Percentiles rank a stretch among this genome's conserved stretches.
Conservation (phyloP, 2,113 vertebrate genomes). For the Dicerorhinus sumatrensis region DNA sequence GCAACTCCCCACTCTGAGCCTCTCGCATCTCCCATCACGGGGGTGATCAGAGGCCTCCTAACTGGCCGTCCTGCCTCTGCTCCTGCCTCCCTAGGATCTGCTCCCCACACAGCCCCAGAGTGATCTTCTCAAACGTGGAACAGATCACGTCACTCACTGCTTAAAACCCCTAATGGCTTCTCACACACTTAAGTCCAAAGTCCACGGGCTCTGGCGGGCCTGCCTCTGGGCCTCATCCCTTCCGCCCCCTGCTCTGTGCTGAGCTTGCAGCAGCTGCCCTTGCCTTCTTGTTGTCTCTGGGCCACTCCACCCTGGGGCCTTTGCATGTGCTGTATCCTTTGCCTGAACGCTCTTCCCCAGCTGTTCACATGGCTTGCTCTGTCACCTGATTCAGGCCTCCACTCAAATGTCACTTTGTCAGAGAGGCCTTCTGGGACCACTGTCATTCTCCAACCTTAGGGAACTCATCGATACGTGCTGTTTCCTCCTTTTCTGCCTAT, state of each 20-base stretch:
- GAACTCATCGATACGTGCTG: rapidly evolving
- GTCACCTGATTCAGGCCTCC: background rate
- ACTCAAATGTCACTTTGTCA: background rate
- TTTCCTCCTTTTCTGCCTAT: background rate
- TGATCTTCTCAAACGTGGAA: background rate
- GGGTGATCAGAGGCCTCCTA: background rate
- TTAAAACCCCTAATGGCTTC: background rate
- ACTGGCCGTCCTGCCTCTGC: background rate
- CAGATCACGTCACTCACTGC: background rate
- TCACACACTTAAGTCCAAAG: background rate
- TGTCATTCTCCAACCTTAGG: background rate
- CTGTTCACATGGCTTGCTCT: background rate
- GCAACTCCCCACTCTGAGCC: background rate
- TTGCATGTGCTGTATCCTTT: background rate
- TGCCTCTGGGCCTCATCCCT: background rate
- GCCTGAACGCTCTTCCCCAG: background rate
- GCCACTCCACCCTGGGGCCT: background rate
- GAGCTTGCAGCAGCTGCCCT: background rate
- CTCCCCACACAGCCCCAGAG: background rate
- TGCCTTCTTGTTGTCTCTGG: background rate
- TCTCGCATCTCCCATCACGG: no score
- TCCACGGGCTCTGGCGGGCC: background rate
- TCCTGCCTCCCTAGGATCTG: background rate
- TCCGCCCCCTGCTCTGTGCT: background rate
- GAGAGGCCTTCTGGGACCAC: background rate